Percentiles rank a stretch among this genome's conserved stretches.
Evolutionary conservation across 2,797 vertebrate genomes (phyloP).

Genomic region (Sebastes oblongus): DNA sequence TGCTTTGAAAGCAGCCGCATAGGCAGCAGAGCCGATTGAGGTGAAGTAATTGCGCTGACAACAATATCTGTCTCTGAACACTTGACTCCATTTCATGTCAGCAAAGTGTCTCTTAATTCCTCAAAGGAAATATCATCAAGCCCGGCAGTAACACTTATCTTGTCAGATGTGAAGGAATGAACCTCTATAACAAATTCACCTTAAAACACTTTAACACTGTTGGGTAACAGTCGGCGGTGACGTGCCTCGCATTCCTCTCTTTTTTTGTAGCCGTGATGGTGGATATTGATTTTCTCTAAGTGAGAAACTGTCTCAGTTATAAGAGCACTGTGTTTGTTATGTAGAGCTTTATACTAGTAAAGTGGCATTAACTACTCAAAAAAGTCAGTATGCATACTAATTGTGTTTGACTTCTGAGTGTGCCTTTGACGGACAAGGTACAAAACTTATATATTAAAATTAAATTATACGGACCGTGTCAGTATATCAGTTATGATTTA

Average conservation of each 20-base stretch:
- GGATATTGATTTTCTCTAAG: neutral
- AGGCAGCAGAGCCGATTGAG: constrained; percentile 6
- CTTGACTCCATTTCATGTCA: constrained; percentile 8
- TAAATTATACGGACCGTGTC: neutral
- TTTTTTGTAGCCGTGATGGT: neutral
- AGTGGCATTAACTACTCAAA: neutral
- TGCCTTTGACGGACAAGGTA: no score
- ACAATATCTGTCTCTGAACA: constrained; percentile 26
- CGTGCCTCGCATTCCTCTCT: neutral
- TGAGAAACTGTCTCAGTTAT: neutral
- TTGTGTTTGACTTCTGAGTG: neutral
- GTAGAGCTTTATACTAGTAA: neutral
- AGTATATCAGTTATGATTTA: neutral
- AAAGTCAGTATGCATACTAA: neutral
- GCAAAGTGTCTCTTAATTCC: constrained; percentile 42
- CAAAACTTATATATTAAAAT: no score
- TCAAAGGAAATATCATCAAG: constrained; percentile 35
- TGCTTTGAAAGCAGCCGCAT: constrained; percentile 20
- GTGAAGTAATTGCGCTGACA: constrained; percentile 37
- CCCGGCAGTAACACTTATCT: constrained; percentile 4
- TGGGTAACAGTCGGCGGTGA: neutral
- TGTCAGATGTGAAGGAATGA: constrained; percentile 16
- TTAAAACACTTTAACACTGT: neutral
- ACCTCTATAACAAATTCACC: neutral
- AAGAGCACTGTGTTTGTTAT: neutral